Evolutionary conservation across 2,797 vertebrate genomes (phyloP), one percentile per base, ranked within the genome.

Genomic region (Sus cebifrons): DNA sequence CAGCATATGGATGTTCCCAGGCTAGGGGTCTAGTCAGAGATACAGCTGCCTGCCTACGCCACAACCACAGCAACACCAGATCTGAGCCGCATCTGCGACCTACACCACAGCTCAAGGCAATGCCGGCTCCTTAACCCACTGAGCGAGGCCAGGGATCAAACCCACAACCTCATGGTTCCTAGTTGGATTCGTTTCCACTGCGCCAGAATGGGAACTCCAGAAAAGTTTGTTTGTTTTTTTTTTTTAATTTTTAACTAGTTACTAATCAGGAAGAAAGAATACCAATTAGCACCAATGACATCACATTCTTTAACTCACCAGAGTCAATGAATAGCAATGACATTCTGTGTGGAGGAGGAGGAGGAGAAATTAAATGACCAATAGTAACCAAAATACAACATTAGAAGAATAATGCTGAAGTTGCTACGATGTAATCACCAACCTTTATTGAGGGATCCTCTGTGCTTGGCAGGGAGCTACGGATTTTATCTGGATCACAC

Each of bases 221-320:
- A 3, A 36, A 36, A 36, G 36, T 36, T 3, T 36, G 3, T 36
- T 36, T 36, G 3, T 36, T 36, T 36, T 56, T 20, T 75, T 89
- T 64, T 68, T 60, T 44, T 79, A 88, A 29, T 32, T 92, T 92
- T 82, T 70, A 52, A 44, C 20, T 73, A 87, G 49, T 79, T 84
- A 75, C 23, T 94, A 86, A 92, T 74, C 67, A 92, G 36, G 15
- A 77, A 92, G 36, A n/a, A 92, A 94, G n/a, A 85, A 94, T 23
- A 27, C 27, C 18, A 92, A 32, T 23, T 70, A 94, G 65, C 36
- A 94, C 56, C 14, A 88, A 89, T 52, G n/a, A 25, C 11, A 54
- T 16, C 71, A 40, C 95, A 75, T 65, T 49, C 60, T 77, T 90
- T 44, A 83, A 23, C 32, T 77, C 32, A 36, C 79, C 60, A 73